Base-by-base conservation (phyloP, 2,797 vertebrate species). In the Eurystomus glaucurus region DNA sequence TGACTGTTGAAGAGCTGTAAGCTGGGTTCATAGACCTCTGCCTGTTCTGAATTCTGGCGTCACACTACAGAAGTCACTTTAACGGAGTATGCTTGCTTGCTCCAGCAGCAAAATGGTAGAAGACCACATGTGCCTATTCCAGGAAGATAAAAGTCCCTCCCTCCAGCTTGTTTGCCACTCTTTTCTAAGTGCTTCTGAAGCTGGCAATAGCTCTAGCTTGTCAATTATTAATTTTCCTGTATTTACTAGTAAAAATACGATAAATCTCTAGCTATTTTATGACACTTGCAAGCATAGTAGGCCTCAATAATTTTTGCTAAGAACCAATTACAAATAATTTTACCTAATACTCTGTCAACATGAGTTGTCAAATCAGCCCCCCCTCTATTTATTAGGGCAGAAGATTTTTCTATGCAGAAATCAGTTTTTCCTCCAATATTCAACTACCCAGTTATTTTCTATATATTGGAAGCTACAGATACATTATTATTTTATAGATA, bases 111-210 rank as follows among this genome's bases (percentile, higher is more conserved):
- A 25, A 77, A 80, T 1, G 29, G 50, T n/a, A 19, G 13, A 37
- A 65, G 17, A 48, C 3, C 1, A 1, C 8, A n/a, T 0, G 1
- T 70, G 46, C 26, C 5, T 1, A 22, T 18, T 37, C 68, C 10
- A 79, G 14, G 9, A 29, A 45, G 5, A 28, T 0, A 14, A 41
- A 41, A 62, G 19, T 21, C 0, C 0, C 48, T 58, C 33, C 28
- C 39, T 69, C 33, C 9, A 16, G 23, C 4, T 4, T 21, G 31
- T 41, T 41, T 80, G 31, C 15, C 46, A 50, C 26, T n/a, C 8
- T 58, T 45, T 65, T 77, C 5, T 58, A 54, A 54, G 29, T 14
- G 29, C 22, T 90, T 77, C 55, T 65, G 9, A 90, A 82, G 37
- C n/a, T n/a, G 80, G 37, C 37, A 45, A 16, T 22, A 78, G 28